Evolutionary conservation across 2,113 vertebrate genomes (phyloP).

Genomic region (Saguinus midas): DNA sequence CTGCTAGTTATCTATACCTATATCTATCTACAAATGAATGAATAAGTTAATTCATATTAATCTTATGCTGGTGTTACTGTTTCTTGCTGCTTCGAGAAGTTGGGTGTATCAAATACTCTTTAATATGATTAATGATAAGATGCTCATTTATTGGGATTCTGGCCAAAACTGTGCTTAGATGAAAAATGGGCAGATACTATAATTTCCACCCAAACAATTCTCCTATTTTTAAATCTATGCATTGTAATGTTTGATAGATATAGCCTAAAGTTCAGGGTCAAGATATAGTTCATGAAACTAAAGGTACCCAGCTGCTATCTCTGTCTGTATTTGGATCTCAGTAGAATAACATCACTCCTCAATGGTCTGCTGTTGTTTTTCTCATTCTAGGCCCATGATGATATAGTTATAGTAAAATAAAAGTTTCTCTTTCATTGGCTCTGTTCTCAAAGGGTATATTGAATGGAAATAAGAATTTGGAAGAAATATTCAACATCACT

Average conservation of each 20-base stretch:
- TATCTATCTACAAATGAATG: not conserved
- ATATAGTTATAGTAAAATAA: not conserved
- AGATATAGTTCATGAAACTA: not conserved
- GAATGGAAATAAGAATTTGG: not conserved
- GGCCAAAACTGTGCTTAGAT: not conserved
- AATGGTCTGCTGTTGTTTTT: not conserved
- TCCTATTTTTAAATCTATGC: not conserved
- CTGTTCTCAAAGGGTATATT: not conserved
- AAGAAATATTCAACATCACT: not conserved
- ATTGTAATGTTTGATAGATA: not conserved
- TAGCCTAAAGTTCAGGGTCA: not conserved
- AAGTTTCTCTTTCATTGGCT: not conserved
- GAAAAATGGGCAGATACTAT: not conserved
- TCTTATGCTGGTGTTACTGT: not conserved
- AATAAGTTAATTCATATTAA: not conserved
- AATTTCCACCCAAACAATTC: not conserved
- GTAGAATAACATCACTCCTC: not conserved
- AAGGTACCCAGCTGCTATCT: not conserved
- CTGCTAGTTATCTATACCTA: not conserved
- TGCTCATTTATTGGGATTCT: slow-evolving; percentile 29
- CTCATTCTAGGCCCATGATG: not conserved
- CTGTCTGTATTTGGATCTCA: not conserved
- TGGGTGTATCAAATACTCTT: not conserved
- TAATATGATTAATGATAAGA: slow-evolving; percentile 21
- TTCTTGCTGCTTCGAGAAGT: not conserved